phyloP scores from a whole-genome alignment of 2,888 invertebrate species.

The Eilema caniola region DNA sequence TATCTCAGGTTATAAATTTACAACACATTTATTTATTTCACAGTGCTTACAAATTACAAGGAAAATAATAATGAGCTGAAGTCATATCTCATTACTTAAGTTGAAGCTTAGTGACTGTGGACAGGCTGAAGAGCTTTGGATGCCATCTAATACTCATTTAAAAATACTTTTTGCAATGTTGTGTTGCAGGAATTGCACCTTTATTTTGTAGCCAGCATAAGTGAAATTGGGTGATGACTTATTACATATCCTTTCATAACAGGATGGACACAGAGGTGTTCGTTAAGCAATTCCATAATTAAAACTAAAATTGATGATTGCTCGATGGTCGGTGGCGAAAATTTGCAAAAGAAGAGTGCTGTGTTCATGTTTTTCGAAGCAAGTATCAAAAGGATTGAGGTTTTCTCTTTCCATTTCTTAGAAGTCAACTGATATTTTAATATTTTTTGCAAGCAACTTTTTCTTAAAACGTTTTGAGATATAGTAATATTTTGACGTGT shows the following conservation, averaged over 20 bases:
- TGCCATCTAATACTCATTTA: slow-evolving; percentile 60
- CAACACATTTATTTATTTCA: slow-evolving; percentile 71
- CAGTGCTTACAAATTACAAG: slow-evolving; percentile 70
- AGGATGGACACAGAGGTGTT: slow-evolving; percentile 67
- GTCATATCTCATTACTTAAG: slow-evolving; percentile 84
- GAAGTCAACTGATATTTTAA: neutral
- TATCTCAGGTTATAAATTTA: slow-evolving; percentile 73
- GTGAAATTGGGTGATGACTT: slow-evolving; percentile 25
- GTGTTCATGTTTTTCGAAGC: neutral
- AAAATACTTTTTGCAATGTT: slow-evolving; percentile 53
- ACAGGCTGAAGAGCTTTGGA: slow-evolving; percentile 73
- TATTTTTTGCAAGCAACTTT: neutral
- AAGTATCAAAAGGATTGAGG: neutral
- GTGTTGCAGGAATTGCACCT: slow-evolving; percentile 31
- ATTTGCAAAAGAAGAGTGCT: slow-evolving; percentile 56
- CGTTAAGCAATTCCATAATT: slow-evolving; percentile 81
- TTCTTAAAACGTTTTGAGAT: too few relatives aligned
- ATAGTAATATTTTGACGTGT: neutral
- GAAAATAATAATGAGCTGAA: slow-evolving; percentile 80
- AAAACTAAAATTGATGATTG: slow-evolving; percentile 70
- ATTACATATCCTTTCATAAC: slow-evolving; percentile 19
- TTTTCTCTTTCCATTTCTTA: neutral
- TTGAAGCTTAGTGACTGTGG: slow-evolving; percentile 76
- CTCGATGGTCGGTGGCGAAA: slow-evolving; percentile 70
- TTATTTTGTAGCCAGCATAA: slow-evolving; percentile 30